A percentile compares a stretch with the other conserved stretches of the same genome.
phyloP scores from a whole-genome alignment of 2,888 invertebrate species.

The Iphiclides podalirius region DNA sequence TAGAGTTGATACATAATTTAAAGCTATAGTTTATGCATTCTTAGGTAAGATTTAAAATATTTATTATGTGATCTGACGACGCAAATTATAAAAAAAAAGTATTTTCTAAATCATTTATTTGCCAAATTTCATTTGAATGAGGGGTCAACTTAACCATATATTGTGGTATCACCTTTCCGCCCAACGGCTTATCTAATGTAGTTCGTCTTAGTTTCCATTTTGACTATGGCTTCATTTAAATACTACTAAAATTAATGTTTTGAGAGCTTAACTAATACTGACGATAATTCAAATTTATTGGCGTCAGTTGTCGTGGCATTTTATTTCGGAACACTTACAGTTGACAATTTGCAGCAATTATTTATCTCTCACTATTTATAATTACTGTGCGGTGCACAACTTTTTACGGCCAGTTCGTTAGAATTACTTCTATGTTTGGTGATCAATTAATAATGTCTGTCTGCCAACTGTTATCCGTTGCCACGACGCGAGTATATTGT shows the following conservation, averaged over 20 bases:
- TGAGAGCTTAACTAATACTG: too few species aligned
- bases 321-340: slow-evolving; percentile 1
- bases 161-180: too few species aligned
- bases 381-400: slow-evolving; percentile 4
- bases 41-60: too few species aligned
- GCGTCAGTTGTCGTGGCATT: slow-evolving; percentile 13
- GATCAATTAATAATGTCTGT: slow-evolving; percentile 13
- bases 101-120: background rate
- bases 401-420: slow-evolving; percentile 2
- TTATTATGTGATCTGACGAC: too few species aligned
- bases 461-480: slow-evolving; percentile 1
- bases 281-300: slow-evolving; percentile 7
- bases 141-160: too few species aligned
- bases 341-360: slow-evolving; percentile 10
- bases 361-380: slow-evolving; percentile 8
- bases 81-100: background rate
- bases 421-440: slow-evolving; percentile 8
- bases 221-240: too few species aligned
- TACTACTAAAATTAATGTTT: too few species aligned
- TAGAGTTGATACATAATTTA: too few species aligned
- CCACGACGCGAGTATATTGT: background rate
- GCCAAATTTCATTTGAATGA: too few species aligned
- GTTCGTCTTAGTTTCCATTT: too few species aligned
- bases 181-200: too few species aligned
- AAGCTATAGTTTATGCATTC: too few species aligned